Evolutionary conservation across 2,113 vertebrate genomes (phyloP).

Genomic region (Serilophus lunatus): DNA sequence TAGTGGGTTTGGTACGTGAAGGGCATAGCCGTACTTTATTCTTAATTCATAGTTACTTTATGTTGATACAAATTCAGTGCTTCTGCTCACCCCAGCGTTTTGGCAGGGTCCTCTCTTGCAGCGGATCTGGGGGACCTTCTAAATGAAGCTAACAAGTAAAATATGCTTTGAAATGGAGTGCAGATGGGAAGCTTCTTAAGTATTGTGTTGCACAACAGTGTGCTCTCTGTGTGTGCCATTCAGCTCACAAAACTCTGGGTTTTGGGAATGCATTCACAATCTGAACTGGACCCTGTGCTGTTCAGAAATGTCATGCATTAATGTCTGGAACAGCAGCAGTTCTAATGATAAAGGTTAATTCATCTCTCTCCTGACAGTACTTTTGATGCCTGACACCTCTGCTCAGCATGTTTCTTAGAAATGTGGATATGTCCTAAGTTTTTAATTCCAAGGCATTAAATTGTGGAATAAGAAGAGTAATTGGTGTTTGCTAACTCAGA

Average conservation of each 20-base stretch:
- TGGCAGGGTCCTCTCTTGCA: conserved; percentile 24
- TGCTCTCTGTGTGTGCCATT: not conserved
- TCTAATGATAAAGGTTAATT: not conserved
- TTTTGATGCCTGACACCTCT: not conserved
- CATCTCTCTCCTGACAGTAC: not conserved
- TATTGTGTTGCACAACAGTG: conserved; percentile 47
- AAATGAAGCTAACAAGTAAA: conserved; percentile 58
- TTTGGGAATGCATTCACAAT: not conserved
- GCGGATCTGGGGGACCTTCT: conserved; percentile 20
- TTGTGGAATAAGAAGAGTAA: not conserved
- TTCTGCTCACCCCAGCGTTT: not conserved
- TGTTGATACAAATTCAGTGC: not conserved
- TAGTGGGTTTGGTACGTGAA: not conserved
- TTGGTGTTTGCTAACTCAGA: not conserved
- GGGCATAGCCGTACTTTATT: not conserved
- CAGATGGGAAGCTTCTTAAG: conserved; percentile 43
- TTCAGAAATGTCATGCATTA: not conserved
- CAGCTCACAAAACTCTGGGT: not conserved
- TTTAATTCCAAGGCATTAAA: not conserved
- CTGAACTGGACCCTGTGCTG: not conserved
- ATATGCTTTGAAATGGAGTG: conserved; percentile 58
- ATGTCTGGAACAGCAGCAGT: not conserved
- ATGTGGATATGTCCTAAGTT: not conserved
- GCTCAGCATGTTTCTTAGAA: not conserved
- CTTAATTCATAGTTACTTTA: not conserved